phyloP scores from a whole-genome alignment of 2,888 invertebrate genomes.

The Eristalinus aeneus region DNA sequence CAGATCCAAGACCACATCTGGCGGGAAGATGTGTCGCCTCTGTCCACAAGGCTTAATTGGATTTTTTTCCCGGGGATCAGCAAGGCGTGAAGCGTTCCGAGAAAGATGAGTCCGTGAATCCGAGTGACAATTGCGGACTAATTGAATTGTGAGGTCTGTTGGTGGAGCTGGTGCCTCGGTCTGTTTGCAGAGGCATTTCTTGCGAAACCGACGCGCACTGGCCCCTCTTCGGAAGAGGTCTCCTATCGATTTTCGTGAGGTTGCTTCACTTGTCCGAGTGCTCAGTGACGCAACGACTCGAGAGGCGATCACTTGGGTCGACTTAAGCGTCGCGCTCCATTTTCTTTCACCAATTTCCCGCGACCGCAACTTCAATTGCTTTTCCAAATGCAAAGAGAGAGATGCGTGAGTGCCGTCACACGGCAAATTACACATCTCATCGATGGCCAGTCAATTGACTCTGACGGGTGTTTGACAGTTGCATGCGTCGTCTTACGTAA shows the following conservation, averaged over 20 bases:
- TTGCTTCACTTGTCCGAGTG: background rate
- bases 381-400: background rate
- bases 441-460: background rate
- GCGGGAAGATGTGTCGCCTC: background rate
- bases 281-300: background rate
- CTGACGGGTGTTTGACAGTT: background rate
- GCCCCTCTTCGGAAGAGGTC: background rate
- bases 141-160: background rate
- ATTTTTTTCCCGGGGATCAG: background rate
- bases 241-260: background rate
- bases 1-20: background rate
- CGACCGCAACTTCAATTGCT: constrained; percentile 41
- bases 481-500: background rate
- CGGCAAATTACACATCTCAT: background rate
- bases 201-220: background rate
- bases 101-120: background rate
- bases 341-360: constrained; percentile 49
- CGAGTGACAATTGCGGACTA: background rate
- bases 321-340: constrained; percentile 45
- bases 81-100: background rate
- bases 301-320: constrained; percentile 14
- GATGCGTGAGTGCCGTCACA: background rate
- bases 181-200: background rate
- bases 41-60: background rate
- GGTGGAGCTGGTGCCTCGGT: background rate